phyloP scores from a whole-genome alignment of 2,113 vertebrate species.

The Pomatorhinus ruficollis region DNA sequence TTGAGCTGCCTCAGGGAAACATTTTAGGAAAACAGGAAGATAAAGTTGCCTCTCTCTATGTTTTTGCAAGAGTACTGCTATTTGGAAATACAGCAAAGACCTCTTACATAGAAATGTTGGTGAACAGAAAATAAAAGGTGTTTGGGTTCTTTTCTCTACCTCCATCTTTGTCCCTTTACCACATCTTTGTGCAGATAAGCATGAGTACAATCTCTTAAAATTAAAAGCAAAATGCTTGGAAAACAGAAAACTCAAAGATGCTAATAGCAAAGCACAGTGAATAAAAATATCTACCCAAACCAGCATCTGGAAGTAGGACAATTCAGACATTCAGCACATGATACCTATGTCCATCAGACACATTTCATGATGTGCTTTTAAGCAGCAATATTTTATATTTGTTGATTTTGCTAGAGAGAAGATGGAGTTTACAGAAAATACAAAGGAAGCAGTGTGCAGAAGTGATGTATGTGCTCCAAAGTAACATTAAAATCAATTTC shows the following conservation, averaged over 20 bases:
- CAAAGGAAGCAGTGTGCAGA: neutral
- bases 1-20: constrained; percentile 1
- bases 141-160: neutral
- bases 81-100: neutral
- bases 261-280: neutral
- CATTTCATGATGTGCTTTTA: neutral
- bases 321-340: neutral
- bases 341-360: neutral
- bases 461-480: neutral
- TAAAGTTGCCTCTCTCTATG: neutral
- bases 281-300: neutral
- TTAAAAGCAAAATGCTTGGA: neutral
- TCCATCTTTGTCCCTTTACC: neutral
- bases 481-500: neutral
- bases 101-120: neutral
- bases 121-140: neutral
- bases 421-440: neutral
- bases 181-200: neutral
- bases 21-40: neutral
- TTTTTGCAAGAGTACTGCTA: neutral
- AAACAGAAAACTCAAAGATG: neutral
- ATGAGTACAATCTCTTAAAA: neutral
- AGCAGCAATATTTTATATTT: neutral
- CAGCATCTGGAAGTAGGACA: neutral
- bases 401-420: neutral